Evolutionary conservation across 2,113 vertebrate genomes (phyloP), one percentile per base, ranked within the genome.

Genomic region (Abramis brama): DNA sequence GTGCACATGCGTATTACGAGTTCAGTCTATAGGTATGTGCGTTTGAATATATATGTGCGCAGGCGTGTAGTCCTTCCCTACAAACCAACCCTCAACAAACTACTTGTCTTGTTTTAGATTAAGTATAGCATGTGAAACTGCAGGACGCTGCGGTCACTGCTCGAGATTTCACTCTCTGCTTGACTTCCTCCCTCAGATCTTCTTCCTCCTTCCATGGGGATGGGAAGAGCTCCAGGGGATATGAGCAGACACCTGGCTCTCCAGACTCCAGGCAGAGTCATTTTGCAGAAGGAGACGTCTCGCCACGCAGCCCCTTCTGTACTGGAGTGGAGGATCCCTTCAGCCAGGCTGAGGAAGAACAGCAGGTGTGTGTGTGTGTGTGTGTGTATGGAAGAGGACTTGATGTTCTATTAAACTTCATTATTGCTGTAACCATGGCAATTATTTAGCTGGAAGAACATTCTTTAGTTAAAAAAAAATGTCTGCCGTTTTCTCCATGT

Each of bases 171-270:
- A 77, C 7, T 39, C 25, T 39, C 30, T 79, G 57, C 75, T 79
- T 39, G 33, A 15, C 15, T 87, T 81, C 59, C 8, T 87, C 25
- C 68, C 57, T 55, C 88, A 93, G 93, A 83, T 92, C 89, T 11
- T 92, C 91, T 43, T 89, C 79, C 74, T 88, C 77, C 82, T 88
- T 12, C 47, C 88, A 81, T 81, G 84, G 89, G 3, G 91, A 93
- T 0, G 83, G 90, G 9, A 86, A 68, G 89, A 88, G 86, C 85
- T 87, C 47, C 89, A 90, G 87, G 33, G 57, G 50, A 11, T n/a
- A 43, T 19, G 90, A 87, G 12, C 87, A 84, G 84, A 66, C 64
- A 2, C 66, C 80, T n/a, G 23, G 66, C 50, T 88, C 86, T 43
- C 83, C 82, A 10, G 88, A 90, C 27, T 74, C 70, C 73, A 82